A percentile compares a stretch with the other conserved stretches of the same genome.
Conservation (phyloP, 2,888 invertebrate species). For the Leptura quadrifasciata region DNA sequence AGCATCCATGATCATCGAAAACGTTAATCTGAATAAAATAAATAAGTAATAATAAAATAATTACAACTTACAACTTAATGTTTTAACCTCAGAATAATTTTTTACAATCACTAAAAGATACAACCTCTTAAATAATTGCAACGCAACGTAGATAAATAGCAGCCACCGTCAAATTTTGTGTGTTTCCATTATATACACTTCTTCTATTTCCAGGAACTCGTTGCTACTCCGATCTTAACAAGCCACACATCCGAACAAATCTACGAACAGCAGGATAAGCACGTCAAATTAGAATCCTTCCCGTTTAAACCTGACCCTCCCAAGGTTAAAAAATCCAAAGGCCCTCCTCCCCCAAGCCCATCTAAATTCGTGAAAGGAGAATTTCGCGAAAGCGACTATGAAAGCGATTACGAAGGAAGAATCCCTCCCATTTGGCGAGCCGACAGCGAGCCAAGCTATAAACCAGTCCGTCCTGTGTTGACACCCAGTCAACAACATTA, state of each 20-base stretch:
- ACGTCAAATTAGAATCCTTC: slow-evolving; percentile 72
- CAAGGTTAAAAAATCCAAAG: slow-evolving; percentile 69
- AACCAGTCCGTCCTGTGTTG: slow-evolving; percentile 76
- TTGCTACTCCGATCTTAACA: slow-evolving; percentile 75
- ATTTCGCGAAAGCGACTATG: slow-evolving; percentile 82
- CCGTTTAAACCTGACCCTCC: slow-evolving; percentile 73
- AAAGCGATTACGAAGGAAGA: slow-evolving; percentile 82
- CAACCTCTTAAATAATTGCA: background rate
- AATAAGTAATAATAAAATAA: background rate
- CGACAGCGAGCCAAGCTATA: slow-evolving; percentile 76
- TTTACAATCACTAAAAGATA: background rate
- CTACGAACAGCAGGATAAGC: slow-evolving; percentile 68
- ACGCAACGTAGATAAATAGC: background rate
- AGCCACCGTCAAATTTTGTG: too few species aligned
- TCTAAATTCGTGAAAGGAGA: slow-evolving; percentile 81
- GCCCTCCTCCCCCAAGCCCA: slow-evolving; percentile 78
- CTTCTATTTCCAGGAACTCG: slow-evolving; percentile 74
- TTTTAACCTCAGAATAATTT: background rate
- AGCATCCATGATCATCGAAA: background rate
- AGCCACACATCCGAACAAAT: slow-evolving; percentile 72
- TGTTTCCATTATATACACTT: background rate
- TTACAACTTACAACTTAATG: background rate
- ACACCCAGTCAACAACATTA: slow-evolving; percentile 74
- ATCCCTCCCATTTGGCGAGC: slow-evolving; percentile 80
- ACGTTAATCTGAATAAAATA: background rate